A percentile compares a stretch with the other conserved stretches of the same genome.
Evolutionary conservation across 2,113 vertebrate species (phyloP).

Genomic region (Falcunculus frontatus): DNA sequence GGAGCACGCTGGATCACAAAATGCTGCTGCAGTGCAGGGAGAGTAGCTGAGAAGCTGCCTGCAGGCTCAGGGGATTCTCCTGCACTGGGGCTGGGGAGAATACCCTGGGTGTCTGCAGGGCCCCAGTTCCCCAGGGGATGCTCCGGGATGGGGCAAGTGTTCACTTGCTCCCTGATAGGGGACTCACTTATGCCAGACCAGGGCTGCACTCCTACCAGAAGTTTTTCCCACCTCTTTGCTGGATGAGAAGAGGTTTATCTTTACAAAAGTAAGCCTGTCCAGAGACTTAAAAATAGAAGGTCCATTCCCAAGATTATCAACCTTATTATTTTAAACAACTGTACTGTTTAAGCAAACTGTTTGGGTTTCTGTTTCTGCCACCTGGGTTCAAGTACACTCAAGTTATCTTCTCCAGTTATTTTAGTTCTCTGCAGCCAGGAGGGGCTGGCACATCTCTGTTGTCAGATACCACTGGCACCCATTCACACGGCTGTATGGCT

Average conservation of each 20-base stretch:
- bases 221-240: not conserved
- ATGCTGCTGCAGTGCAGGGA: no score
- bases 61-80: not conserved
- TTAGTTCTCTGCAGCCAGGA: conserved; percentile 13
- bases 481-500: not conserved
- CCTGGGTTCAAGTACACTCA: not conserved
- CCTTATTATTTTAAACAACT: not conserved
- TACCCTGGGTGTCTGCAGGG: not conserved
- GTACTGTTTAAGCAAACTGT: not conserved
- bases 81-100: not conserved
- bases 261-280: not conserved
- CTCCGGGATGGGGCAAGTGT: not conserved
- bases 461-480: not conserved
- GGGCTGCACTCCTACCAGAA: not conserved
- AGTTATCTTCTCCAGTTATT: not conserved
- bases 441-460: conserved; percentile 31
- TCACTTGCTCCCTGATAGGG: not conserved
- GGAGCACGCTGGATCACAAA: not conserved
- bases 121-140: not conserved
- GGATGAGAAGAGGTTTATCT: not conserved
- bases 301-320: not conserved
- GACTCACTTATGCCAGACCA: not conserved
- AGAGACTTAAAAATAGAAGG: not conserved
- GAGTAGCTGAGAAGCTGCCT: not conserved
- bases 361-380: conserved; percentile 10